Conservation (phyloP, 2,113 vertebrate species). For the Pagrus major region DNA sequence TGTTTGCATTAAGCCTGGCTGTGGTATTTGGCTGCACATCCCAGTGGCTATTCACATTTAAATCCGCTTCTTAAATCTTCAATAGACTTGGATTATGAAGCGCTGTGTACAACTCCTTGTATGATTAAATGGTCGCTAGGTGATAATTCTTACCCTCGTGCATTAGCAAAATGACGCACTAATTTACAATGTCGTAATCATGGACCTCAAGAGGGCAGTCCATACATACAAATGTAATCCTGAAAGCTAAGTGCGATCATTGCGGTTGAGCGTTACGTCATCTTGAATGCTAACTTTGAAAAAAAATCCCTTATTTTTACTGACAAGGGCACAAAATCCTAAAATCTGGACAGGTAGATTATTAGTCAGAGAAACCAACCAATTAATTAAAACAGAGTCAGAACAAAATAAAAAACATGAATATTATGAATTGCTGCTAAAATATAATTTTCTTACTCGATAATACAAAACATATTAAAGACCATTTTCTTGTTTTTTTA, state of each 20-base stretch:
- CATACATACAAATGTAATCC: conserved; percentile 45
- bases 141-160: conserved; percentile 31
- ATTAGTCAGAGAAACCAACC: neutral
- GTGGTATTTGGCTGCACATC: conserved; percentile 15
- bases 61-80: conserved; percentile 4
- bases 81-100: conserved; percentile 16
- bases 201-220: conserved; percentile 76
- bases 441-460: neutral
- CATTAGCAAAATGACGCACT: conserved; percentile 50
- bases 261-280: conserved; percentile 13
- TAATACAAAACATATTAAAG: neutral
- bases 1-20: conserved; percentile 30
- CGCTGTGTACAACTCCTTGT: conserved; percentile 12
- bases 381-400: conserved; percentile 16
- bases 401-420: neutral
- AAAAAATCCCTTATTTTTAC: neutral
- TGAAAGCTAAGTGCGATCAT: conserved; percentile 8
- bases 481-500: conserved; percentile 1
- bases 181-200: conserved; percentile 48
- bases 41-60: conserved; percentile 9
- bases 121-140: conserved; percentile 20
- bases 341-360: neutral
- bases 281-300: conserved; percentile 2
- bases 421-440: neutral
- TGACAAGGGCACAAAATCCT: neutral